Percentiles rank a stretch among this genome's conserved stretches.
Conservation (phyloP, 1,140 invertebrate genomes). For the Halesus radiatus region DNA sequence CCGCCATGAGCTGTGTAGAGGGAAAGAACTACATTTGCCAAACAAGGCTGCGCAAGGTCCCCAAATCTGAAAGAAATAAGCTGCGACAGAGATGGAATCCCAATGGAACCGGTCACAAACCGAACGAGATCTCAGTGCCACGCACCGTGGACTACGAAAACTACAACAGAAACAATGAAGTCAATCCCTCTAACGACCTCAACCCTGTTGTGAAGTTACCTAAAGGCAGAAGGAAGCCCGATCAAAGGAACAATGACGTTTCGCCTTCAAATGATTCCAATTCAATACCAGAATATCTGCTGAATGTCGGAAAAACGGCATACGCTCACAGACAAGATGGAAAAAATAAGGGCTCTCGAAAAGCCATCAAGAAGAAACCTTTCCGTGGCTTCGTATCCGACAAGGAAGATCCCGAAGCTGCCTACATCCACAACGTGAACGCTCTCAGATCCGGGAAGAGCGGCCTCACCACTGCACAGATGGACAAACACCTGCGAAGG, state of each 20-base stretch:
- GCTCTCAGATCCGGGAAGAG: slow-evolving; percentile 64
- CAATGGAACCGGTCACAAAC: slow-evolving; percentile 62
- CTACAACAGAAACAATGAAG: slow-evolving; percentile 39
- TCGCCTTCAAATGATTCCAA: background rate
- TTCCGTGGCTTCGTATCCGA: slow-evolving; percentile 61
- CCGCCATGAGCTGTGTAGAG: slow-evolving; percentile 72
- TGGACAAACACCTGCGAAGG: slow-evolving; percentile 63
- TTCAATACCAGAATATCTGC: background rate
- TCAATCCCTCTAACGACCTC: slow-evolving; percentile 47
- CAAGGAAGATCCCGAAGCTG: slow-evolving; percentile 65
- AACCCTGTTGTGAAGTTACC: background rate
- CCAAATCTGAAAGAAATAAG: slow-evolving; percentile 64
- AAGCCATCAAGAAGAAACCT: slow-evolving; percentile 40
- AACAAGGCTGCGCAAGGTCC: slow-evolving; percentile 66
- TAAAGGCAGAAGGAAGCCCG: background rate
- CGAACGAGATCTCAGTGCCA: slow-evolving; percentile 68
- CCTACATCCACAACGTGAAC: slow-evolving; percentile 64
- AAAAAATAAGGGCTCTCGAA: slow-evolving; percentile 36
- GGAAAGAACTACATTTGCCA: slow-evolving; percentile 79
- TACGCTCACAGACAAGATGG: slow-evolving; percentile 17
- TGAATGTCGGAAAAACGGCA: slow-evolving; percentile 19
- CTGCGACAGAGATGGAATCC: slow-evolving; percentile 63
- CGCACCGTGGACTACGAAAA: slow-evolving; percentile 49
- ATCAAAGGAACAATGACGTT: background rate
- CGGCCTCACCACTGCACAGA: slow-evolving; percentile 63